These are phyloP conservation scores for Calliopum simillimum DNA, from an alignment of 2,888 invertebrate species.

Conservation along the genomic window DNA sequence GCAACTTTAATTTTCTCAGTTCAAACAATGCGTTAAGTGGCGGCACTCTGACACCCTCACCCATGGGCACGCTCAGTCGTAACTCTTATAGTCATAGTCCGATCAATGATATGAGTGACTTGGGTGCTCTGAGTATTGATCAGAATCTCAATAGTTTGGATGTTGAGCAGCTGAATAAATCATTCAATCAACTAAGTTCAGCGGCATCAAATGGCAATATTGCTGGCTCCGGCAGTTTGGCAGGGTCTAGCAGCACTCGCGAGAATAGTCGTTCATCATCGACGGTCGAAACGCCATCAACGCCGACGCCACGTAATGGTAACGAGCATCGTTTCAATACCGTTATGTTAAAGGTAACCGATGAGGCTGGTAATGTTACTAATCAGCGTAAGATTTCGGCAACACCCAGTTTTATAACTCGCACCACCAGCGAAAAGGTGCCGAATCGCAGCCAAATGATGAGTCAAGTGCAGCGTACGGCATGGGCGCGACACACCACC, in stretches of 20 bases:
- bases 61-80: conserved; percentile 63
- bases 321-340: conserved; percentile 64
- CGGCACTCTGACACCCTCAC: conserved; percentile 63
- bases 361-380: conserved; percentile 68
- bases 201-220: conserved; percentile 65
- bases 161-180: conserved; percentile 76
- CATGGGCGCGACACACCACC: conserved; percentile 90
- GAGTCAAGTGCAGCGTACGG: conserved; percentile 83
- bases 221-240: conserved; percentile 60
- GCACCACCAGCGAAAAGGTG: conserved; percentile 87
- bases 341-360: conserved; percentile 72
- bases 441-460: conserved; percentile 87
- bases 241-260: conserved; percentile 48
- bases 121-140: conserved; percentile 62
- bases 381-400: conserved; percentile 69
- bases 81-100: conserved; percentile 64
- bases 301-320: conserved; percentile 51
- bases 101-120: conserved; percentile 60
- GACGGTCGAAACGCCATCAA: conserved; percentile 57
- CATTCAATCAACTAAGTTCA: conserved; percentile 62
- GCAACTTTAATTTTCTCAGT: conserved; percentile 61
- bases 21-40: conserved; percentile 53
- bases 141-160: conserved; percentile 68
- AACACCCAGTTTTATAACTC: conserved; percentile 75
- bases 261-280: conserved; percentile 61